Percentiles rank a stretch among this genome's conserved stretches.
Evolutionary conservation across 2,797 vertebrate genomes (phyloP).

Genomic region (Pseudotriccus pelzelni): DNA sequence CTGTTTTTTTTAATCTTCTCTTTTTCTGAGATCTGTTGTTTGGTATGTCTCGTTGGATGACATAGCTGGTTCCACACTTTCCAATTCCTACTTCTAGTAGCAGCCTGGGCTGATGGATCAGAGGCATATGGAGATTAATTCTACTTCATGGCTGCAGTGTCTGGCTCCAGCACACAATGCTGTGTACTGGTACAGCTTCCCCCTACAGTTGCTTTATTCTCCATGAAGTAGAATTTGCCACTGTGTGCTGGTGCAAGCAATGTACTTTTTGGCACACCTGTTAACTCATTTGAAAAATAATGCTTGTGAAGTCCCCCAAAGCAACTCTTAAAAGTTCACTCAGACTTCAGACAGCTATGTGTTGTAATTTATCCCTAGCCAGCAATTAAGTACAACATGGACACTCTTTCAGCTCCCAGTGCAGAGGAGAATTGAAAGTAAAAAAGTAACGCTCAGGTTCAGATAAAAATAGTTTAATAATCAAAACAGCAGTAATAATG

Average conservation of each 20-base stretch:
- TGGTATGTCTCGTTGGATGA: not conserved
- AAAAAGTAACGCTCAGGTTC: not conserved
- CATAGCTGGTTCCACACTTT: not conserved
- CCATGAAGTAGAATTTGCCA: not conserved
- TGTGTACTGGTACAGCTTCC: not conserved
- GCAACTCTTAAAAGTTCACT: not conserved
- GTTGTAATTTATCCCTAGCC: not conserved
- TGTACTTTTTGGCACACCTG: not conserved
- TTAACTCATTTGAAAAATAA: not conserved
- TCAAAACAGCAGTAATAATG: not conserved
- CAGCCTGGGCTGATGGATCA: not conserved
- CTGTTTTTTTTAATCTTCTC: not conserved
- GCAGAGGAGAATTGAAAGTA: not conserved
- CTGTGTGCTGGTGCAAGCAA: not conserved
- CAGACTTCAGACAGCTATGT: not conserved
- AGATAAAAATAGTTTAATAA: not conserved
- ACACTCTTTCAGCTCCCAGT: not conserved
- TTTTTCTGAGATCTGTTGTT: not conserved
- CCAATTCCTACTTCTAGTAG: not conserved
- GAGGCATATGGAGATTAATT: not conserved
- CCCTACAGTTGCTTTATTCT: not conserved
- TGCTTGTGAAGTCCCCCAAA: not conserved
- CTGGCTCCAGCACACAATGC: not conserved
- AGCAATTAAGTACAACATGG: not conserved
- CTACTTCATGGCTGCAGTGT: not conserved